phyloP scores from a whole-genome alignment of 2,888 invertebrate genomes.

The Labia minor region DNA sequence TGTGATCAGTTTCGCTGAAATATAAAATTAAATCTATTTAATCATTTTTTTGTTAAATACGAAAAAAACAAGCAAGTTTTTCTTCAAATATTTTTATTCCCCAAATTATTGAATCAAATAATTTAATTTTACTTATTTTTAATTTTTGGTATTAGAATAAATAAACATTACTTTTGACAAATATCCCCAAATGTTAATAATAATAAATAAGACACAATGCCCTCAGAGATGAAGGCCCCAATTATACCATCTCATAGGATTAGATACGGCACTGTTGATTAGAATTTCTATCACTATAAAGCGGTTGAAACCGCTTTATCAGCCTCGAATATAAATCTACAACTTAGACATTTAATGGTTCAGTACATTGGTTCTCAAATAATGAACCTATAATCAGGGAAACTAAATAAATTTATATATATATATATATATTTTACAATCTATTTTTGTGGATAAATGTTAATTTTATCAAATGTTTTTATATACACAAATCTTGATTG shows the following conservation, averaged over 20 bases:
- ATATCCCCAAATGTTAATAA: not conserved
- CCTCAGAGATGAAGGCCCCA: not conserved
- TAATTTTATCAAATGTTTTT: slow-evolving; percentile 2
- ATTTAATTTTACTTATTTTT: not conserved
- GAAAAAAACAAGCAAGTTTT: too few species aligned
- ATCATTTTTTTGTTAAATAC: too few species aligned
- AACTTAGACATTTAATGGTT: slow-evolving; percentile 13
- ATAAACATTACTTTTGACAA: not conserved
- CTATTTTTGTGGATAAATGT: not conserved
- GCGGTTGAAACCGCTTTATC: not conserved
- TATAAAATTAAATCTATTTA: too few species aligned
- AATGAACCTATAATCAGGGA: not conserved
- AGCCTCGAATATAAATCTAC: not conserved
- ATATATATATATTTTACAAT: not conserved
- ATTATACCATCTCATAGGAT: not conserved
- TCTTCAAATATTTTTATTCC: slow-evolving; percentile 9
- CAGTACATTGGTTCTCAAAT: slow-evolving; percentile 4
- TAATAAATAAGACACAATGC: not conserved
- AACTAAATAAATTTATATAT: not conserved
- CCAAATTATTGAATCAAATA: not conserved
- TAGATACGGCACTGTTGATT: slow-evolving; percentile 7
- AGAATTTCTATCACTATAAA: not conserved
- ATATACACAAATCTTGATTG: slow-evolving; percentile 1
- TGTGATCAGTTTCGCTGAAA: too few species aligned
- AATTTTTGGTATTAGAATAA: not conserved